phyloP scores from a whole-genome alignment of 2,797 vertebrate species.

The Anolis apletophallus region DNA sequence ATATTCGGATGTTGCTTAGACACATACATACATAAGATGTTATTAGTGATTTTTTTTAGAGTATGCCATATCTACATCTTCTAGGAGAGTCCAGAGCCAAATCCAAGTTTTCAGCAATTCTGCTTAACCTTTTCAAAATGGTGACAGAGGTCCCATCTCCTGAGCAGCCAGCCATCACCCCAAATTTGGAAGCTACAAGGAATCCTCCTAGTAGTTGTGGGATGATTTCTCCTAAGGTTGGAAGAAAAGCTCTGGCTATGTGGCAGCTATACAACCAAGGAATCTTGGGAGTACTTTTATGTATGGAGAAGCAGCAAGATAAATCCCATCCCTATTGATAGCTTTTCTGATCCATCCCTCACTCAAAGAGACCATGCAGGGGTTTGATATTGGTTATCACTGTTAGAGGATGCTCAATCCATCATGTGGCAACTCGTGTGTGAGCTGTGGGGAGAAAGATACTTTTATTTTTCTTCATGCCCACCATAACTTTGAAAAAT shows the following conservation, averaged over 20 bases:
- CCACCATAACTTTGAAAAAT: background rate
- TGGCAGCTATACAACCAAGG: background rate
- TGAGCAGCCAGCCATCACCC: background rate
- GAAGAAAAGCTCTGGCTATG: background rate
- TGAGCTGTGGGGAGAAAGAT: background rate
- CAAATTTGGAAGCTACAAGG: background rate
- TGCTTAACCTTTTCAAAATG: background rate
- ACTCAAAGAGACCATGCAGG: background rate
- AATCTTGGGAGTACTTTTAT: background rate
- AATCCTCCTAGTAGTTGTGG: background rate
- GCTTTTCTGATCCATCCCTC: background rate
- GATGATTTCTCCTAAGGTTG: background rate
- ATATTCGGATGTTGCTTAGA: too few species aligned
- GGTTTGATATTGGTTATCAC: background rate
- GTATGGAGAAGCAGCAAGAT: background rate
- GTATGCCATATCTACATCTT: background rate
- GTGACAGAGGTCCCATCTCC: too few species aligned
- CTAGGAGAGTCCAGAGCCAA: background rate
- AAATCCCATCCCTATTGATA: background rate
- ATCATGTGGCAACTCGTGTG: background rate
- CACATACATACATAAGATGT: too few species aligned
- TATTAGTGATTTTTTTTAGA: too few species aligned
- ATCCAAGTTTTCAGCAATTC: background rate
- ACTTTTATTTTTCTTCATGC: background rate
- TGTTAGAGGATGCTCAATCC: background rate